Evolutionary conservation across 2,888 invertebrate genomes (phyloP).

Genomic region (Danaus chrysippus): DNA sequence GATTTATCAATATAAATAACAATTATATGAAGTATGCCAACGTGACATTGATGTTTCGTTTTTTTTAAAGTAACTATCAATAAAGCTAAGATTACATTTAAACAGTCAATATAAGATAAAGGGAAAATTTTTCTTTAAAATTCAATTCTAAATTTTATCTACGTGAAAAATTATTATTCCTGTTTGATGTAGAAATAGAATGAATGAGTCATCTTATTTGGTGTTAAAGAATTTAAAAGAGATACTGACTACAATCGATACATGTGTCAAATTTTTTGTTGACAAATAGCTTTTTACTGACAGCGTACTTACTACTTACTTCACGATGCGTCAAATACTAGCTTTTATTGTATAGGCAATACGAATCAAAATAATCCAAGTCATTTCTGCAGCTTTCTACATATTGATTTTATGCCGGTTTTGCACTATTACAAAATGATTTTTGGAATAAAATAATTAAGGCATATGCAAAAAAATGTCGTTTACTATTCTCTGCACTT

Average conservation of each 20-base stretch:
- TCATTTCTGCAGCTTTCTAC: neutral
- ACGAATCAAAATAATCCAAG: slow-evolving; percentile 8
- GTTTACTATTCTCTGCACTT: slow-evolving; percentile 79
- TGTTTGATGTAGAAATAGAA: too few species aligned
- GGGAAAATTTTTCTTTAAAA: too few species aligned
- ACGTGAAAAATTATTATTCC: too few species aligned
- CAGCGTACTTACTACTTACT: neutral
- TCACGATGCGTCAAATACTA: neutral
- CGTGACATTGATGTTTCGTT: slow-evolving; percentile 1
- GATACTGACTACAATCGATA: neutral
- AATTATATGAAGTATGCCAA: slow-evolving; percentile 1
- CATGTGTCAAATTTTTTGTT: neutral
- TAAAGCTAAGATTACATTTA: too few species aligned
- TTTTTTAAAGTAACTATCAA: neutral
- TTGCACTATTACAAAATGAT: slow-evolving; percentile 6
- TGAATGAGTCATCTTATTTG: too few species aligned
- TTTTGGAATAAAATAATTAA: slow-evolving; percentile 19
- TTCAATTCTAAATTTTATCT: too few species aligned
- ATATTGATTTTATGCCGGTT: slow-evolving; percentile 17
- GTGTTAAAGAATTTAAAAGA: too few species aligned
- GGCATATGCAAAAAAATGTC: slow-evolving; percentile 75
- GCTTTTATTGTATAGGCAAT: neutral
- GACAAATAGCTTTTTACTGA: too few species aligned
- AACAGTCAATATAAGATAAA: too few species aligned
- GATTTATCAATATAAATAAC: neutral